A percentile compares a stretch with the other conserved stretches of the same genome.
Conservation (phyloP, 2,888 invertebrate genomes). For the Nomada fucata region DNA sequence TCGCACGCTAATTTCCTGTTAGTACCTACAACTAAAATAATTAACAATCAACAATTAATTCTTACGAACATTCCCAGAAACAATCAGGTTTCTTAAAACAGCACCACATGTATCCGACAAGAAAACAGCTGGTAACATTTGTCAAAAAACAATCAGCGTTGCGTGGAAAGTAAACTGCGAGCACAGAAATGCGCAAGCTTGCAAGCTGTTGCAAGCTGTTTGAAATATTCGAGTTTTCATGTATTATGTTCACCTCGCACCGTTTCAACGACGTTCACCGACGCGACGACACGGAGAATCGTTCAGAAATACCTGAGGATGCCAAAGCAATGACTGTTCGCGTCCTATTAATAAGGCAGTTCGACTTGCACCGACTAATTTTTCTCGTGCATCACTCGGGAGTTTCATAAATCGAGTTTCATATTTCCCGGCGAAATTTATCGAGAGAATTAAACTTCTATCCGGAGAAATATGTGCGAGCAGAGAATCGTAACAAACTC, state of each 20-base stretch:
- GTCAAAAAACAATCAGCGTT: constrained; percentile 6
- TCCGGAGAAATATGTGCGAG: not conserved
- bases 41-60: no score
- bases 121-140: constrained; percentile 21
- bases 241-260: constrained; percentile 16
- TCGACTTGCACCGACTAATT: constrained; percentile 37
- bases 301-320: constrained; percentile 41
- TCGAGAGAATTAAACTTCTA: not conserved
- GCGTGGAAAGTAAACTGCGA: not conserved
- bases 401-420: constrained; percentile 31
- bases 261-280: not conserved
- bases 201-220: not conserved
- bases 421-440: not conserved
- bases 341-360: constrained; percentile 37
- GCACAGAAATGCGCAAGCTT: not conserved
- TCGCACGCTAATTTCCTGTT: no score
- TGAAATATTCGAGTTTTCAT: not conserved
- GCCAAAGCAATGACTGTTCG: constrained; percentile 26
- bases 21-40: not conserved
- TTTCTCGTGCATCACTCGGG: constrained; percentile 18
- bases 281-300: constrained; percentile 7
- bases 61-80: not conserved
- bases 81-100: not conserved
- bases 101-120: constrained; percentile 2
- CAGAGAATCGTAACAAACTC: not conserved